Base-by-base conservation (phyloP, 2,888 invertebrate species). In the Erebia palarica region DNA sequence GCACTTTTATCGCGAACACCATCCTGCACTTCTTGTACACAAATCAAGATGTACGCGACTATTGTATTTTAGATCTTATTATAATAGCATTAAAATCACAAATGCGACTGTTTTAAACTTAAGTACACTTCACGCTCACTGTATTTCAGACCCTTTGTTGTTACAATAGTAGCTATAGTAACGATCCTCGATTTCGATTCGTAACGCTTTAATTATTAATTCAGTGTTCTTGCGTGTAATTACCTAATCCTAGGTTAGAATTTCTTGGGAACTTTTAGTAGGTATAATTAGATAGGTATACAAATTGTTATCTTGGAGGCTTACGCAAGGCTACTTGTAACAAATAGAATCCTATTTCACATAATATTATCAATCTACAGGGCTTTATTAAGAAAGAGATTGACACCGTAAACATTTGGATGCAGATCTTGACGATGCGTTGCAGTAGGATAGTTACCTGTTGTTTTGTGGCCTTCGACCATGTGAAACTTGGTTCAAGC, bases 101-200 rank as follows among this genome's bases (percentile, higher is more conserved):
- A 66, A 66, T 21, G 47, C 13, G 18, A 18, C n/a, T 42, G 36
- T 65, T 65, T 42, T 18, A n/a, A 42, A 13, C 13, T 51, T 14
- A 59, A 36, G 58, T 47, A 49, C 47, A 63, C 49, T 63, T 18
- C 9, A 66, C 44, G 57, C 57, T 66, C 42, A 44, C 21, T 55
- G 36, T 57, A 51, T 63, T 70, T 68, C 76, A 79, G 75, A 79
- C 84, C 85, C 84, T 84, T 83, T 86, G 79, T 79, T 79, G 75
- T 78, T 72, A 72, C 61, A 49, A 13, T 57, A 61, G 79, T 78
- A 72, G 63, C 75, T 74, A 79, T 78, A 73, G 76, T 69, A 74
- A 77, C 64, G 65, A 72, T 68, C 65, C 68, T 64, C 49, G 27
- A 65, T 49, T 68, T 61, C 68, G 66, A 69, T 74, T 68, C 65